Conservation (phyloP, 2,797 vertebrate species). For the Moxostoma hubbsi region DNA sequence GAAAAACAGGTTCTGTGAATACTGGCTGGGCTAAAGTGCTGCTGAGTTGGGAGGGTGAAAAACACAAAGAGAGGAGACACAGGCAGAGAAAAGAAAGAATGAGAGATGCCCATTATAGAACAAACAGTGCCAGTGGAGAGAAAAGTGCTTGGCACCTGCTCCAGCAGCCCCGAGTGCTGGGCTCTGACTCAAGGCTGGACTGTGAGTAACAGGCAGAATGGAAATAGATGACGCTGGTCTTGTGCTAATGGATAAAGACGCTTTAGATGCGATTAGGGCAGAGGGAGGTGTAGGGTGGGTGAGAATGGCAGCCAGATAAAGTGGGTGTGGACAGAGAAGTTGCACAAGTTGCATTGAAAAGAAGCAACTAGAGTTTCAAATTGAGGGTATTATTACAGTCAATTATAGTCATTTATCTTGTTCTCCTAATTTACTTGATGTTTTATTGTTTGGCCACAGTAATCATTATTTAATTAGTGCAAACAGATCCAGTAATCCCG, state of each 20-base stretch:
- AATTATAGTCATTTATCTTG: background rate
- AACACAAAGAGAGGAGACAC: too few species aligned
- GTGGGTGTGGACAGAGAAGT: background rate
- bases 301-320: background rate
- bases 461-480: background rate
- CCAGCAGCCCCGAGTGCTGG: background rate
- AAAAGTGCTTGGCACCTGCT: background rate
- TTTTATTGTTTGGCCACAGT: background rate
- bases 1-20: background rate
- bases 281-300: background rate
- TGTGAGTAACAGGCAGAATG: background rate
- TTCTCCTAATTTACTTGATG: background rate
- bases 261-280: conserved; percentile 12
- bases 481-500: background rate
- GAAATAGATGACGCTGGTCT: conserved; percentile 32
- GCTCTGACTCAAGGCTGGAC: conserved; percentile 21
- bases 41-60: too few species aligned
- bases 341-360: background rate
- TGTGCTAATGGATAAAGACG: conserved; percentile 37
- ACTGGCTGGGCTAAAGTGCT: background rate
- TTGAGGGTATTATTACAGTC: background rate
- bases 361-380: background rate
- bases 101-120: background rate
- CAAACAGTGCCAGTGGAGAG: background rate
- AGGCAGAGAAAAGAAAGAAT: too few species aligned